Evolutionary conservation across 2,888 invertebrate genomes (phyloP).

Genomic region (Oxystoma pomonae): DNA sequence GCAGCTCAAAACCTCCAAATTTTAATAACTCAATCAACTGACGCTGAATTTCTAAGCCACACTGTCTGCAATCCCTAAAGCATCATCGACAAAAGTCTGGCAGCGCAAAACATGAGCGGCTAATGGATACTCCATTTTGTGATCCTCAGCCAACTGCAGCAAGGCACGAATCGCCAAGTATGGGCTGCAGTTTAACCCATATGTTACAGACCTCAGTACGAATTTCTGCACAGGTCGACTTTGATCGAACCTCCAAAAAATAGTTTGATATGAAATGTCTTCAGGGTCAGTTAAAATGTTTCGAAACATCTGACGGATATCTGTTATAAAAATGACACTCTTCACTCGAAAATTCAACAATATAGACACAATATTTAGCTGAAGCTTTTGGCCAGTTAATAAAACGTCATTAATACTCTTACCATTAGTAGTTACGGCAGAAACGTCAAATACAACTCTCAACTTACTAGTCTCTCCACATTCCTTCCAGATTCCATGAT

Average conservation of each 20-base stretch:
- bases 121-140: neutral
- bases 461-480: no score
- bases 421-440: no score
- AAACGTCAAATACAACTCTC: no score
- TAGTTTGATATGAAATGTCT: neutral
- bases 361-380: no score
- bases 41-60: neutral
- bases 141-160: neutral
- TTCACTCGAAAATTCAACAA: no score
- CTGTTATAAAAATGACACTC: no score
- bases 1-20: neutral
- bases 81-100: neutral
- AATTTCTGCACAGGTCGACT: neutral
- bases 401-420: no score
- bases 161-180: neutral
- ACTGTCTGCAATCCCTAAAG: neutral
- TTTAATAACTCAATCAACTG: slow-evolving; percentile 1
- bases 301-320: no score
- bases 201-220: neutral
- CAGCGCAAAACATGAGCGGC: neutral
- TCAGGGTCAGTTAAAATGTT: no score
- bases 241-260: neutral
- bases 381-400: no score
- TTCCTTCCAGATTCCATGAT: no score
- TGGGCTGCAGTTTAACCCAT: slow-evolving; percentile 2